These are phyloP conservation scores for Mastomys natalensis DNA, from an alignment of 2,113 vertebrate genomes.

Conservation along the genomic window DNA sequence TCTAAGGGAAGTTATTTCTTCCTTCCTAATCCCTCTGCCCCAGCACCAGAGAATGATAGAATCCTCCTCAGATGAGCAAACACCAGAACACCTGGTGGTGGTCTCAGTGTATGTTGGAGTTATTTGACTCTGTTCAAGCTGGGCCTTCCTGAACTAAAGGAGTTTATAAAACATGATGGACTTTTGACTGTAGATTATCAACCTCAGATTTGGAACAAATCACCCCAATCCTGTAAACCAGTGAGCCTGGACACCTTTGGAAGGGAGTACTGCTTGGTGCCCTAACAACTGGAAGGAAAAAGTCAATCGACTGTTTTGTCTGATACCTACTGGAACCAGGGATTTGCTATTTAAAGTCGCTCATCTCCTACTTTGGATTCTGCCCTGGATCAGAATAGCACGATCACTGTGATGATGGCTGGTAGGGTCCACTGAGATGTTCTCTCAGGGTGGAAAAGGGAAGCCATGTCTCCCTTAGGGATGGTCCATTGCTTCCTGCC, in stretches of 20 bases:
- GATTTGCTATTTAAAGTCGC: neutral
- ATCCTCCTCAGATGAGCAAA: conserved; percentile 37
- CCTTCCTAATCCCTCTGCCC: neutral
- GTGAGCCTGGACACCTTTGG: neutral
- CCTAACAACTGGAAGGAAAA: neutral
- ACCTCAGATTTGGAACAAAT: conserved; percentile 21
- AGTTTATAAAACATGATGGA: conserved; percentile 68
- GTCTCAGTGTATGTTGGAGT: conserved; percentile 18
- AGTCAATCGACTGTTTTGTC: neutral
- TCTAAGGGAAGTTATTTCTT: neutral
- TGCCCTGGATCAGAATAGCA: conserved; percentile 33
- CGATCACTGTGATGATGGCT: rapidly evolving
- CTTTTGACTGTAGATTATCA: conserved; percentile 45
- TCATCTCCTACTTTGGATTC: conserved; percentile 20
- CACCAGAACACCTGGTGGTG: neutral
- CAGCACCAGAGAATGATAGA: neutral
- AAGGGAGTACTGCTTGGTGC: neutral
- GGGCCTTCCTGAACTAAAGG: conserved; percentile 30
- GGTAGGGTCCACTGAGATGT: neutral
- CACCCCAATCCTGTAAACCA: neutral
- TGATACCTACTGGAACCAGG: neutral
- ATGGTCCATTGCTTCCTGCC: neutral
- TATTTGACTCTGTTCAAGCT: conserved; percentile 47
- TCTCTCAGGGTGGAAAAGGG: rapidly evolving
- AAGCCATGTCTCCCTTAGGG: neutral